Evolutionary conservation across 2,888 invertebrate genomes (phyloP).

Genomic region (Drosophila colorata): DNA sequence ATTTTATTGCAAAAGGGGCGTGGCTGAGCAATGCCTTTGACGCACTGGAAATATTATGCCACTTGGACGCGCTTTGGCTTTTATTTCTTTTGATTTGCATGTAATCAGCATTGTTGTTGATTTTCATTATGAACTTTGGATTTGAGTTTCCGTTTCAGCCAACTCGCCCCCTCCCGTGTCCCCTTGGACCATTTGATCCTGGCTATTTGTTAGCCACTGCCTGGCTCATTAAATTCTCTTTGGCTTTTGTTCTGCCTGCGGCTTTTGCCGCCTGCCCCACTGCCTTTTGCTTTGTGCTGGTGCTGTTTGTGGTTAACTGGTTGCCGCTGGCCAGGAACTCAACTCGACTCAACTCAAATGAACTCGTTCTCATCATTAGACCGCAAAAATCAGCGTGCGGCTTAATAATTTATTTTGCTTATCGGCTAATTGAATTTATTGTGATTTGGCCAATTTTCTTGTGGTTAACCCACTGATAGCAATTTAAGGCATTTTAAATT

Average conservation of each 20-base stretch:
- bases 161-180: slow-evolving; percentile 2
- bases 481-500: background rate
- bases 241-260: slow-evolving; percentile 50
- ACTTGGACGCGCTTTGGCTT: slow-evolving; percentile 51
- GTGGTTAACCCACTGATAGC: slow-evolving; percentile 4
- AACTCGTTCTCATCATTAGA: slow-evolving; percentile 42
- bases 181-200: slow-evolving; percentile 5
- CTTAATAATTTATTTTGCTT: slow-evolving; percentile 52
- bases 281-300: slow-evolving; percentile 43
- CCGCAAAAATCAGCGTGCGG: slow-evolving; percentile 36
- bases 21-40: slow-evolving; percentile 52
- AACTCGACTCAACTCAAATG: slow-evolving; percentile 13
- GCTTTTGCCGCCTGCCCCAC: slow-evolving; percentile 32
- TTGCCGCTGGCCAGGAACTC: slow-evolving; percentile 47
- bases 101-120: slow-evolving; percentile 72
- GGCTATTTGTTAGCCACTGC: slow-evolving; percentile 35
- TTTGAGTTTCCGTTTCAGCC: slow-evolving; percentile 39
- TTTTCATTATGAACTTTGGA: slow-evolving; percentile 44
- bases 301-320: slow-evolving; percentile 56
- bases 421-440: slow-evolving; percentile 50
- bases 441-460: slow-evolving; percentile 23
- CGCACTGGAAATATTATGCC: slow-evolving; percentile 63
- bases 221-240: slow-evolving; percentile 65
- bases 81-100: slow-evolving; percentile 76
- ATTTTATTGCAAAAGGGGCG: slow-evolving; percentile 29